Evolutionary conservation across 1,140 invertebrate genomes (phyloP), one percentile per base, ranked within the genome.

Genomic region (Spodoptera frugiperda): DNA sequence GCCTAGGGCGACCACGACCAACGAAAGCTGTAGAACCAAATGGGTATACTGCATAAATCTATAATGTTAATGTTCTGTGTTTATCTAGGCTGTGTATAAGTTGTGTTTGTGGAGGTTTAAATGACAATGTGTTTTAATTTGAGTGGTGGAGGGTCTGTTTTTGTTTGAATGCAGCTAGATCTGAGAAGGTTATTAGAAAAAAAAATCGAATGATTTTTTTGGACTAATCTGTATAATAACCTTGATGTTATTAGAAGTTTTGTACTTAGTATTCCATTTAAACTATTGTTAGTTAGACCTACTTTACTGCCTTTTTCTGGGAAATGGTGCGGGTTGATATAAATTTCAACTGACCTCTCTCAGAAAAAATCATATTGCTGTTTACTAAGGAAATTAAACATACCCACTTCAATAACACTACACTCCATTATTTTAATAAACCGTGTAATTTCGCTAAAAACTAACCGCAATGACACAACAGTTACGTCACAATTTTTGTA

Each of bases 1-100:
- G 81, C 89, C 87, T 65, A 76, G 44, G 88, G 89, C 87, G 78
- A 85, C 86, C 88, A 91, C 89, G 89, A 91, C 85, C 74, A 78
- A 82, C 71, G 85, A 89, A 88, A 86, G 86, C 83, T 72, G 73
- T 83, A 63, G 25, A 51, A 49, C 63, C 14, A 25, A 67, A 67
- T 48, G 12, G 63, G 17, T 67, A 48, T 57, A 57, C 68, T 57
- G 68, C 51, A 81, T 77, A 73, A 77, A 84, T 84, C 80, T 84
- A 80, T 82, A 71, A 71, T 48, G 44, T 44, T 67, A 67, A 67
- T 49, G 63, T 49, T 17, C 63, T 63, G 33, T 39, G 63, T 67
- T 67, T 49, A 67, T 63, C 59, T 67, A 67, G 33, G 21, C 46
- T 67, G 63, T 25, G 44, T n/a, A 39, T 44, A 33, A 33, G 15